Conservation (phyloP, 2,797 vertebrate genomes). For the Apodemus agrarius region DNA sequence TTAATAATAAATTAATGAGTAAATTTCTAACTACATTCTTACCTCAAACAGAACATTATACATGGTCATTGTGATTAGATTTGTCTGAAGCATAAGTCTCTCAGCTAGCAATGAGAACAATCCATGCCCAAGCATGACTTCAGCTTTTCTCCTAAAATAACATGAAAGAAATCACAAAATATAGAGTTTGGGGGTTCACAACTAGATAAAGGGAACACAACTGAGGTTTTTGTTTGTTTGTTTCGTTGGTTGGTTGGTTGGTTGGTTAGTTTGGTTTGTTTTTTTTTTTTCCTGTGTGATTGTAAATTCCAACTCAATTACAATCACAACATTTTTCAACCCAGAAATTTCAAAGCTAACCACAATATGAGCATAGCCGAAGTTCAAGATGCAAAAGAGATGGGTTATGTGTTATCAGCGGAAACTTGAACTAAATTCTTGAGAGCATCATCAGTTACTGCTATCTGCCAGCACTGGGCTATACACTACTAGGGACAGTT, state of each 20-base stretch:
- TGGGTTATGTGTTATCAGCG: not conserved
- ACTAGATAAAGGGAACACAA: conserved; percentile 15
- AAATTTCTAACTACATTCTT: conserved; percentile 80
- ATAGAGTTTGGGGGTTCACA: not conserved
- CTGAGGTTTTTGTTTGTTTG: not conserved
- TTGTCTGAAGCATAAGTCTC: conserved; percentile 95
- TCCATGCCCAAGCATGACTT: conserved; percentile 97
- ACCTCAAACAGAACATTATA: conserved; percentile 99
- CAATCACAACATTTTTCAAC: not conserved
- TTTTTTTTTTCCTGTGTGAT: conserved; percentile 9
- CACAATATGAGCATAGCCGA: not conserved
- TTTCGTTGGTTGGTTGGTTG: no score
- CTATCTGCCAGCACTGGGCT: not conserved
- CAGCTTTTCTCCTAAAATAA: conserved; percentile 94
- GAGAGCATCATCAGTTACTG: not conserved
- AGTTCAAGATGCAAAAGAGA: not conserved
- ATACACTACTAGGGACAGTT: not conserved
- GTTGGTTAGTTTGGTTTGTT: no score
- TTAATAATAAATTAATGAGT: conserved; percentile 80
- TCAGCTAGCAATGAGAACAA: conserved; percentile 97
- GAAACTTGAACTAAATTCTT: conserved; percentile 23
- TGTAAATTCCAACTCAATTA: conserved; percentile 33
- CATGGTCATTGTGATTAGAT: conserved; percentile 95
- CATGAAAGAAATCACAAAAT: conserved; percentile 70
- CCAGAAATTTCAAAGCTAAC: not conserved